Percentiles rank a stretch among this genome's conserved stretches.
Evolutionary conservation across 2,888 invertebrate species (phyloP).

Genomic region (Ischnus inquisitorius): DNA sequence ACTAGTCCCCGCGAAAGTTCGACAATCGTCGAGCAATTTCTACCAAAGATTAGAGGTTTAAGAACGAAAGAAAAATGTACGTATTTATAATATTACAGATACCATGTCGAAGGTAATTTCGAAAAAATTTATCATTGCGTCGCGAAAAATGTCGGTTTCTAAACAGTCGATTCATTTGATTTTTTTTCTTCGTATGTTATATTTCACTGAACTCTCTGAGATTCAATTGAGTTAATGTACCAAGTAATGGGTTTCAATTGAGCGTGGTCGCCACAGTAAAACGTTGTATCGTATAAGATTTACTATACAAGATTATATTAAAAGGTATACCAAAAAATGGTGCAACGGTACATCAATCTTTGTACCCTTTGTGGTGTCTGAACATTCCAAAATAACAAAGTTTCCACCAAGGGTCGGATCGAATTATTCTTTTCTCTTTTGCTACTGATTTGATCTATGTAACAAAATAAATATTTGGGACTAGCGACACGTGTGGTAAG

Average conservation of each 20-base stretch:
- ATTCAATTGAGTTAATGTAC: conserved; percentile 60
- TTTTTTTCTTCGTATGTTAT: conserved; percentile 31
- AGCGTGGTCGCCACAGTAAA: conserved; percentile 62
- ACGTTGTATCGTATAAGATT: conserved; percentile 70
- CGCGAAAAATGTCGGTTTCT: conserved; percentile 4
- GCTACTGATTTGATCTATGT: conserved; percentile 53
- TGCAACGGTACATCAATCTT: conserved; percentile 69
- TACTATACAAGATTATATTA: conserved; percentile 74
- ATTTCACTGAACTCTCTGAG: conserved; percentile 51
- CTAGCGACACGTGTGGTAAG: conserved; percentile 64
- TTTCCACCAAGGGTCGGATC: conserved; percentile 42
- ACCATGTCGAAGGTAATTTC: conserved; percentile 23
- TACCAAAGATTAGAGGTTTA: conserved; percentile 67
- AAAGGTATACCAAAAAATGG: conserved; percentile 73
- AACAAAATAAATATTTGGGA: conserved; percentile 68
- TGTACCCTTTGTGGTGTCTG: conserved; percentile 59
- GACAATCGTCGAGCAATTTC: conserved; percentile 55
- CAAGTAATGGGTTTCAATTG: conserved; percentile 41
- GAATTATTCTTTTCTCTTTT: conserved; percentile 25
- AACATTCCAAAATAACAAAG: conserved; percentile 59
- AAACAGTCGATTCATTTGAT: conserved; percentile 22
- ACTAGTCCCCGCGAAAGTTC: conserved; percentile 7
- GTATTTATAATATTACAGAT: conserved; percentile 9
- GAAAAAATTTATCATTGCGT: conserved; percentile 36
- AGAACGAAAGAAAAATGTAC: conserved; percentile 17